phyloP scores from a whole-genome alignment of 2,113 vertebrate species.

The Phalacrocorax aristotelis region DNA sequence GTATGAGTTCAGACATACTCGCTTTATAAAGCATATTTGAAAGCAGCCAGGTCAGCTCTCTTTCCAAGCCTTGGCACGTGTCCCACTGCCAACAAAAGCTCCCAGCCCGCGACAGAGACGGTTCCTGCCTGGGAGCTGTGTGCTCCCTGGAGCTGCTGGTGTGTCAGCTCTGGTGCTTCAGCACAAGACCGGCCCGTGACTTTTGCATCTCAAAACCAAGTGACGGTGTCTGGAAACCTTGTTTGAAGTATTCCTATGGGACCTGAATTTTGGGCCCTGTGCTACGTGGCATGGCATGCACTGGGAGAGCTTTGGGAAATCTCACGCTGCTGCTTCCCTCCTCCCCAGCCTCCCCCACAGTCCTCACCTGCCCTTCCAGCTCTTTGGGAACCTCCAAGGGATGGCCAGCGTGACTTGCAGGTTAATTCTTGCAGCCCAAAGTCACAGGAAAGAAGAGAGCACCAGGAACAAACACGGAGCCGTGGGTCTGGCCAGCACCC shows the following conservation, averaged over 20 bases:
- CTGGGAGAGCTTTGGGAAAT: neutral
- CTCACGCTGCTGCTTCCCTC: rapidly evolving
- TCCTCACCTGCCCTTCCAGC: neutral
- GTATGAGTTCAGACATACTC: neutral
- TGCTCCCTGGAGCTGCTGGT: neutral
- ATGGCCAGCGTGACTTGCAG: neutral
- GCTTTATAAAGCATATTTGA: neutral
- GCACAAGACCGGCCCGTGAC: rapidly evolving
- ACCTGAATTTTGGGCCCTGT: neutral
- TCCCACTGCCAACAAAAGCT: slow-evolving; percentile 14
- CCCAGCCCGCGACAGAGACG: rapidly evolving
- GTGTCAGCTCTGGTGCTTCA: neutral
- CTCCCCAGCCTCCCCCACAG: neutral
- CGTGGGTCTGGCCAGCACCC: too few relatives aligned
- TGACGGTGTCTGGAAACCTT: neutral
- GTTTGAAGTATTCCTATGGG: neutral
- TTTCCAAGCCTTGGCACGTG: slow-evolving; percentile 16
- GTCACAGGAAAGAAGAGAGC: neutral
- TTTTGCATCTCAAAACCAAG: neutral
- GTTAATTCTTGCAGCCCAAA: neutral
- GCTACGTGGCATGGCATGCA: rapidly evolving
- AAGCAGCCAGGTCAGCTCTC: slow-evolving; percentile 33
- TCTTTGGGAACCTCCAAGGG: neutral
- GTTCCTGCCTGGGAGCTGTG: neutral
- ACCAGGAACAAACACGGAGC: neutral